Evolutionary conservation across 2,888 invertebrate genomes (phyloP).

Genomic region (Erynnis tages): DNA sequence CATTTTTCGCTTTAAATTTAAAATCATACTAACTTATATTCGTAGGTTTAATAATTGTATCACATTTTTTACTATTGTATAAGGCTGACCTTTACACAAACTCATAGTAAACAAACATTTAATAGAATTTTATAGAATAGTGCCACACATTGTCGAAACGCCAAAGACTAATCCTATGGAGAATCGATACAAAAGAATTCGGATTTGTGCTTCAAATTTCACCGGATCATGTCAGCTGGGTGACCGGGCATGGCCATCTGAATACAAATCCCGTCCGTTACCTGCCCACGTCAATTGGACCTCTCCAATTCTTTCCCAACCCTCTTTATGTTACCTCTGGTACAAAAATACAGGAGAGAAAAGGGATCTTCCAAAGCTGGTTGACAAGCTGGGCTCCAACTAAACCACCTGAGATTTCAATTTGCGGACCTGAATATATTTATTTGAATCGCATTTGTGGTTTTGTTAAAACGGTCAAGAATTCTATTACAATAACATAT

Average conservation of each 20-base stretch:
- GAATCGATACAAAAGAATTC: constrained; percentile 39
- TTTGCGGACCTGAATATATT: constrained; percentile 73
- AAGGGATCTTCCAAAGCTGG: constrained; percentile 47
- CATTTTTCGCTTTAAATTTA: too few species aligned
- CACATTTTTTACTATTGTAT: too few species aligned
- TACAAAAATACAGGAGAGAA: constrained; percentile 37
- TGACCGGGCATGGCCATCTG: constrained; percentile 50
- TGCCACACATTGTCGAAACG: too few species aligned
- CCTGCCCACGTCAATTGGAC: constrained; percentile 48
- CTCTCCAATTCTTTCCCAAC: constrained; percentile 40
- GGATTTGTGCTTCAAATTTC: constrained; percentile 51
- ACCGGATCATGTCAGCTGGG: constrained; percentile 59
- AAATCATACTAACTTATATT: too few species aligned
- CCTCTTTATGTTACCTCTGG: constrained; percentile 33
- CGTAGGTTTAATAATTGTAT: too few species aligned
- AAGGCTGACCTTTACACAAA: too few species aligned
- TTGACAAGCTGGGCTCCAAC: constrained; percentile 43
- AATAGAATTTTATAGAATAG: neutral
- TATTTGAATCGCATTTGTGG: constrained; percentile 55
- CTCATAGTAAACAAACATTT: too few species aligned
- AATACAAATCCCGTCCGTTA: constrained; percentile 64
- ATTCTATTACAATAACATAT: neutral
- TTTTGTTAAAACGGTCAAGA: neutral
- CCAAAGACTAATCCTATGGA: constrained; percentile 6
- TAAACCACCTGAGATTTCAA: constrained; percentile 76